Evolutionary conservation across 2,797 vertebrate species (phyloP).

Genomic region (Pantherophis alleghaniensis): DNA sequence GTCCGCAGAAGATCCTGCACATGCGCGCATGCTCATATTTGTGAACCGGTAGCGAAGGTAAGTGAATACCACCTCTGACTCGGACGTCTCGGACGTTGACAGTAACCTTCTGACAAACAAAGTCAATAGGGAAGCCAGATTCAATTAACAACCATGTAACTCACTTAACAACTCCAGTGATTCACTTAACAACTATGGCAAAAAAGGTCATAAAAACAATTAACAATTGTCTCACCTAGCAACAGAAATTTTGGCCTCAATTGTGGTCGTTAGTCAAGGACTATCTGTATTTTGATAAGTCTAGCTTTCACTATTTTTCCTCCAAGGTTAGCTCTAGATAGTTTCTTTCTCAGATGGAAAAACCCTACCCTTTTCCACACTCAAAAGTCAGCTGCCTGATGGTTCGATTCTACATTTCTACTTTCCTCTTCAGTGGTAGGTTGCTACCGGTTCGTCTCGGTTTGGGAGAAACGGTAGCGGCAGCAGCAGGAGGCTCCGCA

Average conservation of each 20-base stretch:
- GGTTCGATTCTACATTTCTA: neutral
- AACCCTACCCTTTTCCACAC: neutral
- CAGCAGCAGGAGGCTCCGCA: too few relatives aligned
- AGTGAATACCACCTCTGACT: too few relatives aligned
- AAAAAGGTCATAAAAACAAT: neutral
- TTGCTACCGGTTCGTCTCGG: too few relatives aligned
- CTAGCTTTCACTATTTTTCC: neutral
- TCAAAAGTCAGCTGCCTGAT: neutral
- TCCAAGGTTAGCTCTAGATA: neutral
- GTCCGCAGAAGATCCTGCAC: too few relatives aligned
- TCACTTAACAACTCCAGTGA: neutral
- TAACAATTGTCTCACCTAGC: neutral
- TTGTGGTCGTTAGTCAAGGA: neutral
- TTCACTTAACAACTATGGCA: neutral
- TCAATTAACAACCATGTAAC: neutral
- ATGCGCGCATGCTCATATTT: too few relatives aligned
- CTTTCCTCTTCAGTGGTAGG: too few relatives aligned
- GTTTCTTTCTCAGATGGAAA: neutral
- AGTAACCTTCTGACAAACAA: neutral
- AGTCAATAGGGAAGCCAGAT: neutral
- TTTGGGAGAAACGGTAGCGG: too few relatives aligned
- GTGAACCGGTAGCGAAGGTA: too few relatives aligned
- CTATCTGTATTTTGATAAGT: neutral
- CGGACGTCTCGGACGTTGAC: too few relatives aligned
- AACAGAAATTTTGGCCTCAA: neutral